Evolutionary conservation across 2,888 invertebrate genomes (phyloP), one percentile per base, ranked within the genome.

Genomic region (Cenopis cana): DNA sequence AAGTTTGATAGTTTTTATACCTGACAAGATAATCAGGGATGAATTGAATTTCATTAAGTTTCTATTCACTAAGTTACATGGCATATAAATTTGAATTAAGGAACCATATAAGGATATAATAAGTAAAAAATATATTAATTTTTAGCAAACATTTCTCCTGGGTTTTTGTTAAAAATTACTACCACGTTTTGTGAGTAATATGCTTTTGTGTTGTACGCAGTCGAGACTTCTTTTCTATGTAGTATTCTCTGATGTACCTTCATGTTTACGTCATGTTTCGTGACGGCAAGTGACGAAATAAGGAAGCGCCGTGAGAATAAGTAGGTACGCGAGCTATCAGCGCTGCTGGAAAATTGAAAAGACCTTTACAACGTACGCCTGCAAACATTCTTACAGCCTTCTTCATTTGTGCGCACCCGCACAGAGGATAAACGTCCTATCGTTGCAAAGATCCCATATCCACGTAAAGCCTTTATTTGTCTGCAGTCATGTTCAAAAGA

Each of bases 231-330:
- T 38, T 38, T 38, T 9, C 18, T 24, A n/a, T n/a, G n/a, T n/a
- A 29, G 11, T 29, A 12, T 38, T 36, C 50, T 52, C 20, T 38
- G 4, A 24, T 24, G 64, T n/a, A 38, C n/a, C 66, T 73, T 74
- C 69, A 74, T 67, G 68, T 73, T 72, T 71, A 62, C 74, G 69
- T 73, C 67, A 82, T 79, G 83, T 84, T 86, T 85, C 87, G 89
- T 88, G 86, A 85, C 85, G 81, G 79, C 79, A 83, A 82, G 82
- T 88, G 80, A 84, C 82, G 85, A 85, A 88, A 88, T 79, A 74
- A 81, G 83, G 80, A 82, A 82, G 76, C 82, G 79, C 82, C 85
- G 85, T 87, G 86, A 83, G 79, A 80, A 79, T 73, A 73, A 75
- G n/a, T n/a, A n/a, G n/a, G n/a, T n/a, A n/a, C 74, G 79, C 74